Conservation (phyloP, 2,113 vertebrate genomes). For the Ia io region DNA sequence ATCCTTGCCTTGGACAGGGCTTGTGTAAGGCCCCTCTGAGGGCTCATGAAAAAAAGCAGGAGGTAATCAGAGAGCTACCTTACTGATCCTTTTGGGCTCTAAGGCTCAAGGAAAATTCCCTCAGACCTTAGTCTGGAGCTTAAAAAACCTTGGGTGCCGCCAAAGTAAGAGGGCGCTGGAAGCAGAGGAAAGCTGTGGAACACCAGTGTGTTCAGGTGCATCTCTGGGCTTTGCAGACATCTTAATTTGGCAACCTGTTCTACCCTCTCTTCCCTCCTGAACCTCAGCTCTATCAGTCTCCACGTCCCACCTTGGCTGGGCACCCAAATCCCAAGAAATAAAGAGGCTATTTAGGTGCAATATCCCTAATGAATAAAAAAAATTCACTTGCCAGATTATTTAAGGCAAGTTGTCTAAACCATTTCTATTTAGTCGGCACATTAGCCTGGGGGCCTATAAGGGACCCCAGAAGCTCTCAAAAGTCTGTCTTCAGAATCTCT, state of each 20-base stretch:
- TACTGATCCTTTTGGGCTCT: not conserved
- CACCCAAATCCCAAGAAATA: conserved; percentile 49
- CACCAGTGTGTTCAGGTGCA: not conserved
- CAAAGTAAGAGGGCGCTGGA: not conserved
- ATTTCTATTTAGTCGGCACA: conserved; percentile 49
- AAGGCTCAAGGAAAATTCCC: not conserved
- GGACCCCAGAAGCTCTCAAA: conserved; percentile 57
- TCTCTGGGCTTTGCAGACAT: not conserved
- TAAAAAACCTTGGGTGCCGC: not conserved
- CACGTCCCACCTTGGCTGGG: not conserved
- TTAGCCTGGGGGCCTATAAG: conserved; percentile 60
- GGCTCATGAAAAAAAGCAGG: not conserved
- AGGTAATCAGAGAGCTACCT: not conserved
- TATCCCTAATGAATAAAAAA: conserved; percentile 61
- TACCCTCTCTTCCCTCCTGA: not conserved
- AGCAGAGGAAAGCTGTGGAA: not conserved
- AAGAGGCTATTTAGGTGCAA: conserved; percentile 65
- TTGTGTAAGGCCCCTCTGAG: not conserved
- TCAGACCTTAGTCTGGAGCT: not conserved
- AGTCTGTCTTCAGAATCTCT: conserved; percentile 63
- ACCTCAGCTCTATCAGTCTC: not conserved
- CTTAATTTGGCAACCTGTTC: not conserved
- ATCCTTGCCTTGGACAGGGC: not conserved
- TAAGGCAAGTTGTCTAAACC: conserved; percentile 65
- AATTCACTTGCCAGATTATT: conserved; percentile 53